Conservation (phyloP, 2,888 invertebrate genomes). For the Entomobrya multifasciata region DNA sequence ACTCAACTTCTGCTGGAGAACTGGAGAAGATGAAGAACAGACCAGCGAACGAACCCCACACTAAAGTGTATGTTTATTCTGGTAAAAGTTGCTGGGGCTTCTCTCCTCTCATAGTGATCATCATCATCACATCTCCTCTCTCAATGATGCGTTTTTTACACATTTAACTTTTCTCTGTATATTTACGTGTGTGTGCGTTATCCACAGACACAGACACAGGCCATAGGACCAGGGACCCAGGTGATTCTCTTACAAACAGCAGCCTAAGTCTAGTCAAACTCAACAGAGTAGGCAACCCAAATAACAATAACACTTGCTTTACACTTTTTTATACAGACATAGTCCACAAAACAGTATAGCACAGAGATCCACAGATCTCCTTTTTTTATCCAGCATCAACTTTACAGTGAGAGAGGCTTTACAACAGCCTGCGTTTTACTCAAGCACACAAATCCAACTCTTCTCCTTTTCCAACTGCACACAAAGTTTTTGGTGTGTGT, state of each 20-base stretch:
- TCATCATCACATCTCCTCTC: too few species aligned
- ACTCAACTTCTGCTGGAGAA: conserved; percentile 52
- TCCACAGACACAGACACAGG: too few species aligned
- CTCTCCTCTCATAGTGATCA: too few species aligned
- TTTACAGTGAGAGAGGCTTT: neutral
- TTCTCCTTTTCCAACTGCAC: neutral
- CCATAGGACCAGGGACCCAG: conserved; percentile 58
- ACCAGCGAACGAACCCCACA: neutral
- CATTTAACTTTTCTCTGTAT: conserved; percentile 9
- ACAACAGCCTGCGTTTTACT: too few species aligned
- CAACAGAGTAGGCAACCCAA: conserved; percentile 8
- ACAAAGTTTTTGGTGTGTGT: conserved; percentile 29
- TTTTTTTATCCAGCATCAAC: neutral
- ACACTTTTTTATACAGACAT: conserved; percentile 7
- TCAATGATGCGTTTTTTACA: neutral
- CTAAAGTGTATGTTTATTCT: conserved; percentile 66
- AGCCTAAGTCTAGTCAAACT: neutral
- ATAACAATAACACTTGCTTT: conserved; percentile 65
- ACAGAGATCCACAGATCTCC: too few species aligned
- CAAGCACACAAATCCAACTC: conserved; percentile 6
- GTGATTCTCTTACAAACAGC: conserved; percentile 53
- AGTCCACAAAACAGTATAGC: too few species aligned
- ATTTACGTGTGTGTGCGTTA: neutral
- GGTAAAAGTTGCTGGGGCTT: too few species aligned
- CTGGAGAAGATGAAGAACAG: conserved; percentile 52